Conservation (phyloP, 2,113 vertebrate species). For the Solenodon paradoxus region DNA sequence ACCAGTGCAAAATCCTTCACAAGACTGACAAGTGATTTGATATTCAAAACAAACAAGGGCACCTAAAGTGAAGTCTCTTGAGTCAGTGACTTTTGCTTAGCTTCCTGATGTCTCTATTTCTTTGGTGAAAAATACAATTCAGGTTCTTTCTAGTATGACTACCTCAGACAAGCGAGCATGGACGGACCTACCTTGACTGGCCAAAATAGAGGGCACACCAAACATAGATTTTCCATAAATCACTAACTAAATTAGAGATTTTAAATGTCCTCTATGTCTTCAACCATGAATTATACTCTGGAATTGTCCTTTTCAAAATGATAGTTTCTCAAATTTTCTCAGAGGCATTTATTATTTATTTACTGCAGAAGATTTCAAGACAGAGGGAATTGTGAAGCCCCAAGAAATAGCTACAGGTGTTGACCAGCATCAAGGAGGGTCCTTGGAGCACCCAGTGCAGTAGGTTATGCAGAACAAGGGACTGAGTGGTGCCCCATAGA, state of each 20-base stretch:
- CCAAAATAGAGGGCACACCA: neutral
- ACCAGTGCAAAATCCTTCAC: neutral
- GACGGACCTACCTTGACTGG: neutral
- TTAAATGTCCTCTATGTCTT: neutral
- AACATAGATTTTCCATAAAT: neutral
- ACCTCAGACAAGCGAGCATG: neutral
- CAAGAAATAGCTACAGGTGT: neutral
- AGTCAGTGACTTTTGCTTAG: neutral
- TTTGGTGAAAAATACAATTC: neutral
- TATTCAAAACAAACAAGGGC: conserved; percentile 17
- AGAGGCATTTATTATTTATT: neutral
- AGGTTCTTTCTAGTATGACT: neutral
- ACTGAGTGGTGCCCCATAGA: neutral
- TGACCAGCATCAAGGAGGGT: neutral
- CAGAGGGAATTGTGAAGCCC: neutral
- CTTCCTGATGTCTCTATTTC: neutral
- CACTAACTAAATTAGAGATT: neutral
- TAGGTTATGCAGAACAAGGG: neutral
- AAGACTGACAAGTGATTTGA: neutral
- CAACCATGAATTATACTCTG: neutral
- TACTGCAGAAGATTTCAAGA: neutral
- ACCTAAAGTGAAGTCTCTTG: neutral
- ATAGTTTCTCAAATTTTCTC: neutral
- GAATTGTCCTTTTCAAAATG: conserved; percentile 6
- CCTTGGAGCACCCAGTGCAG: neutral